Conservation (phyloP, 2,888 invertebrate species). For the Tipula lateralis region DNA sequence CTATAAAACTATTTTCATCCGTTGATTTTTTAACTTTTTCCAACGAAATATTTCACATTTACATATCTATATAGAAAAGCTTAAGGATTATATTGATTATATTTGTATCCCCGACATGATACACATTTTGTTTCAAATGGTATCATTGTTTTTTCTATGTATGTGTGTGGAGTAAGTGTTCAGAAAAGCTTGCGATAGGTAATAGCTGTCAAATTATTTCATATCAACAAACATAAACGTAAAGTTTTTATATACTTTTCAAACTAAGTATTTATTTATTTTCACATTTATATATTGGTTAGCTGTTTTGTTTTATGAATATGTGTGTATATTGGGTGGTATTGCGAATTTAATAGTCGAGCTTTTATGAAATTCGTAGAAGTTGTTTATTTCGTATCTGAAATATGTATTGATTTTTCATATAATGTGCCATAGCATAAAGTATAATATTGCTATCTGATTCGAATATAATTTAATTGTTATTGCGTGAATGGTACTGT, state of each 20-base stretch:
- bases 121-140: background rate
- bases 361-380: background rate
- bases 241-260: background rate
- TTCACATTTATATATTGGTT: background rate
- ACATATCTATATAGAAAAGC: background rate
- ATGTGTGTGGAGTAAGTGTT: background rate
- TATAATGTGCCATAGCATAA: background rate
- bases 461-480: background rate
- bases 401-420: background rate
- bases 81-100: background rate
- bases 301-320: background rate
- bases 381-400: background rate
- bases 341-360: background rate
- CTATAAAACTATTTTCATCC: background rate
- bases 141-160: background rate
- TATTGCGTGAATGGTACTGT: background rate
- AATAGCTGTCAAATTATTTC: background rate
- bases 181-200: background rate
- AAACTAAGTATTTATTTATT: background rate
- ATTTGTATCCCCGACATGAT: background rate
- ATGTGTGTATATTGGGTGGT: background rate
- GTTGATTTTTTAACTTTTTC: background rate
- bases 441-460: background rate
- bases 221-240: too few relatives aligned
- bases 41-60: background rate